phyloP scores from a whole-genome alignment of 2,888 invertebrate species.

The Mythimna ferrago region DNA sequence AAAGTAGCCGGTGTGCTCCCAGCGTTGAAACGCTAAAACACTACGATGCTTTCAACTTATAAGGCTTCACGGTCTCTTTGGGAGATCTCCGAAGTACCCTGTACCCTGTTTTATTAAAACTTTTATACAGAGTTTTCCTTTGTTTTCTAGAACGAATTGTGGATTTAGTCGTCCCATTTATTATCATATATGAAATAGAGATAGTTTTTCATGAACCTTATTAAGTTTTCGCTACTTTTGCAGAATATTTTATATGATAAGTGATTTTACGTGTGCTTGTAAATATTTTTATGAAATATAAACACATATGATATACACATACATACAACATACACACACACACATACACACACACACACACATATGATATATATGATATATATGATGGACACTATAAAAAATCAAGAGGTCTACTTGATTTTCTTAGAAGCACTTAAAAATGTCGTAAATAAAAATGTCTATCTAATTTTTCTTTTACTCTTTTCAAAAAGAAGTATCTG shows the following conservation, averaged over 20 bases:
- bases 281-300: background rate
- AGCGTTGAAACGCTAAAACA: constrained; percentile 53
- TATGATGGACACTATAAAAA: constrained; percentile 10
- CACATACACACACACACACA: too few relatives aligned
- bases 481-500: too few relatives aligned
- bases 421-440: background rate
- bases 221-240: constrained; percentile 7
- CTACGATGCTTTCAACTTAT: constrained; percentile 67
- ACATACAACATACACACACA: too few relatives aligned
- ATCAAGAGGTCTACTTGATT: background rate
- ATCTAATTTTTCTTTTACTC: too few relatives aligned
- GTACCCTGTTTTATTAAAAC: constrained; percentile 70
- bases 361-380: too few relatives aligned
- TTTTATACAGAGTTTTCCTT: constrained; percentile 58
- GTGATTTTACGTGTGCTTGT: background rate
- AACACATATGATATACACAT: too few relatives aligned
- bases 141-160: constrained; percentile 53
- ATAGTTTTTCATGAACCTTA: constrained; percentile 11
- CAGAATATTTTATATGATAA: background rate
- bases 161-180: constrained; percentile 42
- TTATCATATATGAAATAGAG: constrained; percentile 22
- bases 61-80: constrained; percentile 68
- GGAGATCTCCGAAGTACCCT: constrained; percentile 61
- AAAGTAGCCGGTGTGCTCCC: constrained; percentile 22
- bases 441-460: constrained; percentile 3